Conservation (phyloP, 2,113 vertebrate genomes). For the Notiomystis cincta region DNA sequence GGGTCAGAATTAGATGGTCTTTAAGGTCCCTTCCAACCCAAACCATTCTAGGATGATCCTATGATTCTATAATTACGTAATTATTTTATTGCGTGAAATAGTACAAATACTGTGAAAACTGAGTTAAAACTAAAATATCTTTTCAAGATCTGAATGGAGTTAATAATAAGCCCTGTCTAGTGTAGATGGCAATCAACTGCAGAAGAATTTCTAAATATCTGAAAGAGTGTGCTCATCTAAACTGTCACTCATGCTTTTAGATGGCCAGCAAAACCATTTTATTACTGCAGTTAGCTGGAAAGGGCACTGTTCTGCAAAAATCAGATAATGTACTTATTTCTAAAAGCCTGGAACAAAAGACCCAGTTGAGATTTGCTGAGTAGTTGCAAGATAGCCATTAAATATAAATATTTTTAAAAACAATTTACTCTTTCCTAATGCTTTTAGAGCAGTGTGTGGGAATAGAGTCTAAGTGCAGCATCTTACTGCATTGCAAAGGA, state of each 20-base stretch:
- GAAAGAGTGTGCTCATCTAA: not conserved
- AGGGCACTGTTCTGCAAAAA: conserved; percentile 24
- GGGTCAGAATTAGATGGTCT: not conserved
- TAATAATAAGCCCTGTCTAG: not conserved
- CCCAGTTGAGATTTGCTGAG: conserved; percentile 51
- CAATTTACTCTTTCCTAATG: conserved; percentile 56
- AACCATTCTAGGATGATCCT: not conserved
- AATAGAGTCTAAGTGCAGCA: conserved; percentile 18
- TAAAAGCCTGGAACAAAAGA: conserved; percentile 55
- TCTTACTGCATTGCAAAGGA: conserved; percentile 29
- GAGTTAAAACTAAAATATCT: not conserved
- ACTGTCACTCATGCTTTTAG: not conserved
- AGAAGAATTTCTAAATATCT: not conserved
- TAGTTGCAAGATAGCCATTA: conserved; percentile 49
- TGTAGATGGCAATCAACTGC: not conserved
- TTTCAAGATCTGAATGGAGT: not conserved
- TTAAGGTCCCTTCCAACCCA: not conserved
- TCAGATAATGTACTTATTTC: conserved; percentile 49
- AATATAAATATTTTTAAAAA: conserved; percentile 66
- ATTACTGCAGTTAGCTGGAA: conserved; percentile 18
- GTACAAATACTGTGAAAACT: not conserved
- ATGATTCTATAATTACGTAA: not conserved
- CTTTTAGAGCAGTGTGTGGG: conserved; percentile 41
- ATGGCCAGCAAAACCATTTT: conserved; percentile 7
- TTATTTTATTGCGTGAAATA: not conserved